phyloP scores from a whole-genome alignment of 2,888 invertebrate genomes.

The Caenorhabditis wallacei region DNA sequence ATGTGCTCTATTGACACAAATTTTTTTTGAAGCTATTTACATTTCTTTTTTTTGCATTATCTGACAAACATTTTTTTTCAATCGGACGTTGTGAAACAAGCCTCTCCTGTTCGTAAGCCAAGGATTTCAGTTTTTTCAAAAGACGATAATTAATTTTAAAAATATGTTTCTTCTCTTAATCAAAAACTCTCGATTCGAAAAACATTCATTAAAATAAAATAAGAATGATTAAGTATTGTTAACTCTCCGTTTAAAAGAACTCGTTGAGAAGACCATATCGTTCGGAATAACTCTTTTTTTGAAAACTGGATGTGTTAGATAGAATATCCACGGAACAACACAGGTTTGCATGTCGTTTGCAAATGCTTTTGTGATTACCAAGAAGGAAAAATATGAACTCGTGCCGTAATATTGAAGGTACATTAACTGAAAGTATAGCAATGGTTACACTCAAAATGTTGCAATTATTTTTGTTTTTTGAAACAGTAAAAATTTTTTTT shows the following conservation, averaged over 20 bases:
- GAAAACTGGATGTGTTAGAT: conserved; percentile 51
- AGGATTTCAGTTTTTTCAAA: too few species aligned
- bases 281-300: not conserved
- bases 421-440: conserved; percentile 33
- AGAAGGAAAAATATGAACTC: conserved; percentile 18
- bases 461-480: not conserved
- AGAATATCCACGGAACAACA: conserved; percentile 46
- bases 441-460: not conserved
- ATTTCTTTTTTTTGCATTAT: too few species aligned
- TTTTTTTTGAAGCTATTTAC: too few species aligned
- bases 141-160: too few species aligned
- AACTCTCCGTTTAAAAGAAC: conserved; percentile 27
- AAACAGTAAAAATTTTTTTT: too few species aligned
- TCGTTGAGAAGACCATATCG: conserved; percentile 38
- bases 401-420: conserved; percentile 40
- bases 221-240: not conserved
- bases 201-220: not conserved
- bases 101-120: too few species aligned
- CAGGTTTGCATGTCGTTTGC: conserved; percentile 47
- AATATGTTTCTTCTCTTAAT: not conserved
- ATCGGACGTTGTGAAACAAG: too few species aligned
- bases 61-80: too few species aligned
- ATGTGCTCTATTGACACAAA: too few species aligned
- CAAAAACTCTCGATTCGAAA: not conserved
- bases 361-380: conserved; percentile 21